Percentiles rank a stretch among this genome's conserved stretches.
phyloP scores from a whole-genome alignment of 2,113 vertebrate species.

The Prionailurus viverrinus region DNA sequence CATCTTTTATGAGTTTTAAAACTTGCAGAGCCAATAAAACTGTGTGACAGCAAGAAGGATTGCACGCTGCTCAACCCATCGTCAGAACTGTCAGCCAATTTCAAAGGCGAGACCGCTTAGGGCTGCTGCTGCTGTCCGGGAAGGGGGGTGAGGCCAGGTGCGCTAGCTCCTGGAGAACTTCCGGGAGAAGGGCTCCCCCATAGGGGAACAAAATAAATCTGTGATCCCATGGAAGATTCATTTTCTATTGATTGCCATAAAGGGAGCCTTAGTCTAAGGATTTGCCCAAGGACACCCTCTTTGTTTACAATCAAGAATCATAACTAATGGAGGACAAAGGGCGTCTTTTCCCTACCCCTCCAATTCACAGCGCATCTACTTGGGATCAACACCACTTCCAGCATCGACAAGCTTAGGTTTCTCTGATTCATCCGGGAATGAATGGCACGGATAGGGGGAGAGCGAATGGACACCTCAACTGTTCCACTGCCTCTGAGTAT shows the following conservation, averaged over 20 bases:
- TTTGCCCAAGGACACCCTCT: background rate
- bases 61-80: background rate
- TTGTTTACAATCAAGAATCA: background rate
- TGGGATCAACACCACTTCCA: background rate
- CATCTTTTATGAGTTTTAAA: constrained; percentile 68
- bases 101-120: background rate
- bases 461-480: fast-evolving
- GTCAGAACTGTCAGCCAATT: background rate
- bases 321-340: background rate
- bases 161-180: background rate
- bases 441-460: too few relatives aligned
- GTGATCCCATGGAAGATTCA: background rate
- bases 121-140: background rate
- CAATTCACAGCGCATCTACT: fast-evolving
- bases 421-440: background rate
- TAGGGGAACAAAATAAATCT: fast-evolving
- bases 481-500: fast-evolving
- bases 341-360: too few relatives aligned
- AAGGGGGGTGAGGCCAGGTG: background rate
- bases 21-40: constrained; percentile 56
- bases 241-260: background rate
- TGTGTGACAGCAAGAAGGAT: background rate
- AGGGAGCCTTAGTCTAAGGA: background rate
- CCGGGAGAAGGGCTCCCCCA: background rate
- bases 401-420: fast-evolving